Conservation (phyloP, 2,797 vertebrate genomes). For the Coreius guichenoti region DNA sequence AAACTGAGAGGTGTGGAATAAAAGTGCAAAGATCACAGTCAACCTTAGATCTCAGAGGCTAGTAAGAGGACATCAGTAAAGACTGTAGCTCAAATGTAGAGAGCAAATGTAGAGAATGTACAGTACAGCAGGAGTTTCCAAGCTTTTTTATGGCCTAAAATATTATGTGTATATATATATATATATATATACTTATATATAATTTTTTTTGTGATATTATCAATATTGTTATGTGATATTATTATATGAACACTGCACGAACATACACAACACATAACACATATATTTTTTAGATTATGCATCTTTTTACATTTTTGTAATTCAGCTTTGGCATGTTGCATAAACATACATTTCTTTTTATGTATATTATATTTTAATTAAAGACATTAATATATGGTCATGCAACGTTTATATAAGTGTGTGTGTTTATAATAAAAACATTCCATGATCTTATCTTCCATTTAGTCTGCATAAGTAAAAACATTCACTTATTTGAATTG, state of each 20-base stretch:
- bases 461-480: neutral
- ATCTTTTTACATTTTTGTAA: neutral
- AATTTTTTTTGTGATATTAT: neutral
- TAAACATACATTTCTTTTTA: neutral
- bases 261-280: neutral
- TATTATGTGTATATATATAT: neutral
- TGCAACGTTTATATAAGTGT: neutral
- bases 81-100: neutral
- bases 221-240: too few species aligned
- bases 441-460: neutral
- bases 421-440: neutral
- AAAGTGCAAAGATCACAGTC: constrained; percentile 77
- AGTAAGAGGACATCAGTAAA: neutral
- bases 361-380: neutral
- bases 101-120: neutral
- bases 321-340: neutral
- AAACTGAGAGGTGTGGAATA: constrained; percentile 74
- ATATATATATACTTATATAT: neutral
- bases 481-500: neutral
- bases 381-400: neutral
- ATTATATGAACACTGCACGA: neutral
- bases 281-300: too few species aligned
- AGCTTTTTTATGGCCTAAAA: neutral
- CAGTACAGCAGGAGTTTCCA: neutral
- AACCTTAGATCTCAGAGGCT: constrained; percentile 6